A percentile compares a stretch with the other conserved stretches of the same genome.
phyloP scores from a whole-genome alignment of 2,888 invertebrate species.

The Beris morrisii region DNA sequence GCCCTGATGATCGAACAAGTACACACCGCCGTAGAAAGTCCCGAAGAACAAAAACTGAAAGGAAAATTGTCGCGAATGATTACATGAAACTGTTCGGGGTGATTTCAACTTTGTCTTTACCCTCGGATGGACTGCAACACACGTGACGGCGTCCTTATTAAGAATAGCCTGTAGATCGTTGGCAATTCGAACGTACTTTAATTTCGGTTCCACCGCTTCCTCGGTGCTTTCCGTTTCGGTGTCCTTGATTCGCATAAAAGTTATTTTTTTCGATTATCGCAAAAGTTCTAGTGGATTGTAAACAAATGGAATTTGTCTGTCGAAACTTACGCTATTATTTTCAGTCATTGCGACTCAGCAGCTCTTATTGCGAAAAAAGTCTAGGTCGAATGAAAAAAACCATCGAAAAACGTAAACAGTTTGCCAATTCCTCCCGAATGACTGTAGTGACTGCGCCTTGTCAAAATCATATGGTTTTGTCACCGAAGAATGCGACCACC shows the following conservation, averaged over 20 bases:
- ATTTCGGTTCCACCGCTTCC: conserved; percentile 78
- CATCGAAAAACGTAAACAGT: conserved; percentile 14
- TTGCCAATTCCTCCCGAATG: conserved; percentile 9
- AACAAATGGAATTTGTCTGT: not conserved
- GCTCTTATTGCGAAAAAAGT: not conserved
- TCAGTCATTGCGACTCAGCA: conserved; percentile 32
- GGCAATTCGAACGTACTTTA: conserved; percentile 86
- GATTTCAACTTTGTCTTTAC: conserved; percentile 54
- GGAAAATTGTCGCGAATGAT: not conserved
- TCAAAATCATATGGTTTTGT: conserved; percentile 35
- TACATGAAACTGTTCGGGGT: not conserved
- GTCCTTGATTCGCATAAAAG: conserved; percentile 7
- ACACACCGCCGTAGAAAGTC: conserved; percentile 87
- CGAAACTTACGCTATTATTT: conserved; percentile 38
- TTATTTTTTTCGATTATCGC: conserved; percentile 12
- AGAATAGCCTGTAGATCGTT: conserved; percentile 87
- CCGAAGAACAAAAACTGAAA: conserved; percentile 86
- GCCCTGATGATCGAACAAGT: conserved; percentile 90
- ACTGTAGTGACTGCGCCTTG: conserved; percentile 9
- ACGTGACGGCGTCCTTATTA: conserved; percentile 81
- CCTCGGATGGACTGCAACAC: conserved; percentile 91
- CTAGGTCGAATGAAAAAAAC: not conserved
- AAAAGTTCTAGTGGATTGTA: not conserved
- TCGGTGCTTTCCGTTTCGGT: conserved; percentile 50
- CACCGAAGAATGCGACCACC: conserved; percentile 5